Conservation (phyloP, 2,113 vertebrate species). For the Daphoenositta chrysoptera region DNA sequence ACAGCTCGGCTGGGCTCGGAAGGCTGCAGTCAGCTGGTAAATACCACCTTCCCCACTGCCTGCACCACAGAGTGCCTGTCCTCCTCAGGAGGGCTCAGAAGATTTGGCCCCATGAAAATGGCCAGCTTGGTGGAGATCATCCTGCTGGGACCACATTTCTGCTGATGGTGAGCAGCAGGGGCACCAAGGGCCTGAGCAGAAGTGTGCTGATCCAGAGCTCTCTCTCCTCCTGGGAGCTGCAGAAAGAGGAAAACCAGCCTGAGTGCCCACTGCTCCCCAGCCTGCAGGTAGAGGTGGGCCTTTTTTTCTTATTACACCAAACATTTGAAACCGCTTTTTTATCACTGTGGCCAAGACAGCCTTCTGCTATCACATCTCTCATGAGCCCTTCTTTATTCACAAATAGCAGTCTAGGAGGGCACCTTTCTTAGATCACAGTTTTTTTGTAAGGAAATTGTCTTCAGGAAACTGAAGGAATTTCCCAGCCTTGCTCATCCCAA, state of each 20-base stretch:
- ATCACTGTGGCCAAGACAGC: background rate
- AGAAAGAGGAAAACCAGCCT: background rate
- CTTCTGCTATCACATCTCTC: background rate
- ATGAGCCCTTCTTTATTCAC: background rate
- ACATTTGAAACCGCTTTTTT: background rate
- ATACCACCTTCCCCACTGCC: constrained; percentile 52
- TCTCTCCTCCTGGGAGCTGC: background rate
- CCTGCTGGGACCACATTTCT: background rate
- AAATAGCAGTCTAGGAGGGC: background rate
- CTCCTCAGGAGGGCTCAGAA: constrained; percentile 66
- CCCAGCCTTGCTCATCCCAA: background rate
- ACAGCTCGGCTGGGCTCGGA: fast-evolving
- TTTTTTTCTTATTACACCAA: background rate
- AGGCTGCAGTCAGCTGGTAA: fast-evolving
- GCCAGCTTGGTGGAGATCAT: background rate
- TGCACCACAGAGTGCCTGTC: constrained; percentile 37
- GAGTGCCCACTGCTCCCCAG: background rate
- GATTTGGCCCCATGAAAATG: constrained; percentile 59
- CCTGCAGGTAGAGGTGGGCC: background rate
- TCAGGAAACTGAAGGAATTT: background rate
- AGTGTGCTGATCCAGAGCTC: background rate
- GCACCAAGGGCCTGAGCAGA: background rate
- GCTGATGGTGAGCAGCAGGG: background rate
- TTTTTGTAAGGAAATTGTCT: background rate
- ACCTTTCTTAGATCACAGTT: background rate